phyloP scores from a whole-genome alignment of 2,888 invertebrate genomes.

The Metopia argyrocephala region DNA sequence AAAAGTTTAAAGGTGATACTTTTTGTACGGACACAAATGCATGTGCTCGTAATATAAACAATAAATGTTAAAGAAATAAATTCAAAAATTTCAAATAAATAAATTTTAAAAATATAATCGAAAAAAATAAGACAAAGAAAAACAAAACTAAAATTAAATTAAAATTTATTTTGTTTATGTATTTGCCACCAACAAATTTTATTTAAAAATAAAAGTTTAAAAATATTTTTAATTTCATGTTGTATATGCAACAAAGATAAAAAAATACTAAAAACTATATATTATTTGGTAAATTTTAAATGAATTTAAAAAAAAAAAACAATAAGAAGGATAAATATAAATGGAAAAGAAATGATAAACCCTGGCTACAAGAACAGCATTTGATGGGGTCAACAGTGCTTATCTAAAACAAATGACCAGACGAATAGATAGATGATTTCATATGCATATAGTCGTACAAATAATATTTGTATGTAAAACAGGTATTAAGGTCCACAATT shows the following conservation, averaged over 20 bases:
- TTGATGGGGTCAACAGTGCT: constrained; percentile 41
- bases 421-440: neutral
- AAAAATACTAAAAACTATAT: neutral
- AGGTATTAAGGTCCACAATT: no score
- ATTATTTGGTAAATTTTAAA: neutral
- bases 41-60: no score
- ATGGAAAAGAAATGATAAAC: no score
- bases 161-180: neutral
- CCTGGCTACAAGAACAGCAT: neutral
- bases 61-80: no score
- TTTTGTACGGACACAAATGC: neutral
- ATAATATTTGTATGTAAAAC: neutral
- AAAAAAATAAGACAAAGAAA: neutral
- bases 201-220: no score
- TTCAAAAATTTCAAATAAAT: no score
- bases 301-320: constrained; percentile 9
- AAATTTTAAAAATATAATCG: no score
- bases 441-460: neutral
- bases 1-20: neutral
- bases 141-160: no score
- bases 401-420: constrained; percentile 11
- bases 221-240: neutral
- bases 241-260: constrained; percentile 3
- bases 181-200: neutral
- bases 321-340: neutral